Evolutionary conservation across 2,888 invertebrate species (phyloP), one percentile per base, ranked within the genome.

Genomic region (Ceraclea dissimilis): DNA sequence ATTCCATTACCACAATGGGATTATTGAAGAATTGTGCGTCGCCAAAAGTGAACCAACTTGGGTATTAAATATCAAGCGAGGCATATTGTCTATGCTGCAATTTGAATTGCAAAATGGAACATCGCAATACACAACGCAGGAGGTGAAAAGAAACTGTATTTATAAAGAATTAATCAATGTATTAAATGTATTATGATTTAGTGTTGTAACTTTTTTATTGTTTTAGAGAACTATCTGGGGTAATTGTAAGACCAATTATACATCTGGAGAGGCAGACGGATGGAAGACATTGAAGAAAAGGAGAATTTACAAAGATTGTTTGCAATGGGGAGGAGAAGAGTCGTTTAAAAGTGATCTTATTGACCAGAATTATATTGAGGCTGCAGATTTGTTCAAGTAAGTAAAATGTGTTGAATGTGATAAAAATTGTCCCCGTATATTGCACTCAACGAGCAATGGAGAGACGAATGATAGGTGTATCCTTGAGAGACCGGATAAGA

Each of bases 71-170:
- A 19, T 60, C 10, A 60, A 60, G 43, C 49, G 54, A 11, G 60
- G 60, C 21, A 57, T 60, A 33, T 22, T 60, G n/a, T 60, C 60
- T 10, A 49, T 53, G 13, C 50, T 60, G 17, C 60, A 60, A 21
- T 60, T 54, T 22, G 44, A 31, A 13, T 52, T 22, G 34, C 18
- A 26, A 4, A 49, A 57, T 22, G 43, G 19, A 19, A 44, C 31
- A 21, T 13, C 17, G 13, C 52, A 43, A 20, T 54, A 57, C 26
- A 54, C 49, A 17, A 20, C 18, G 13, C 10, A 34, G 6, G 54
- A 57, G 33, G 59, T 59, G n/a, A n/a, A n/a, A n/a, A n/a, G n/a
- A n/a, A 50, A 47, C 43, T 6, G 20, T 20, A 51, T 39, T 19
- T 39, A 39, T 39, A n/a, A n/a, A n/a, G n/a, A n/a, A n/a, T n/a